Base-by-base conservation (phyloP, 2,888 invertebrate genomes). In the Tuta absoluta region DNA sequence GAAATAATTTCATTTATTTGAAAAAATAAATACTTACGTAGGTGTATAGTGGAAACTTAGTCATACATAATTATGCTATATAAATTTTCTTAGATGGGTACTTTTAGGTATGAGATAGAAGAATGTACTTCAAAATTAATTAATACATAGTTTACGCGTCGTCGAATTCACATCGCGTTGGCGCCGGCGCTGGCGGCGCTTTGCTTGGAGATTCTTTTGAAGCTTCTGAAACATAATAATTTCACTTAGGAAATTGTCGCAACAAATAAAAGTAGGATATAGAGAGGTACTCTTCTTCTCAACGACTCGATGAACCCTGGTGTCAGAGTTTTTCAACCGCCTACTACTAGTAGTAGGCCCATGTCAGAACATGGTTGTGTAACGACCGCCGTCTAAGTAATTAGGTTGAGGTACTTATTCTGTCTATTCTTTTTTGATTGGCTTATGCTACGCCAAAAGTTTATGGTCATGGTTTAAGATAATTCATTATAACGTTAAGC, bases 151-250 rank as follows among this genome's bases (percentile, higher is more conserved):
- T 76, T 49, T 65, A 57, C 4, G 84, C 81, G 2, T 83, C 84
- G 8, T 74, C 81, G 10, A 84, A 68, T 60, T 82, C 80, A 67
- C 86, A 87, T 48, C 86, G 79, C 23, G 81, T 78, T 8, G 86
- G 85, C 7, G 77, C 64, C 8, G 51, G 24, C 17, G 75, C 75
- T 63, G 76, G 80, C 11, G 77, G 78, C 56, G 72, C 75, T 71
- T 80, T 83, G 60, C 61, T 72, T 23, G 79, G 77, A 78, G 84
- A 77, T 79, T 85, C 83, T 74, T 83, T 85, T 63, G 60, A 68
- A 49, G 72, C 63, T 56, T 75, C 81, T 83, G 79, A 37, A 77
- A 80, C 45, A 60, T 70, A 69, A 66, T 12, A 62, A 24, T 14
- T n/a, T 24, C n/a, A 4, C 2, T 14, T 5, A 53, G 11, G 12